Evolutionary conservation across 2,113 vertebrate species (phyloP), one percentile per base, ranked within the genome.

Genomic region (Aegithalos caudatus): DNA sequence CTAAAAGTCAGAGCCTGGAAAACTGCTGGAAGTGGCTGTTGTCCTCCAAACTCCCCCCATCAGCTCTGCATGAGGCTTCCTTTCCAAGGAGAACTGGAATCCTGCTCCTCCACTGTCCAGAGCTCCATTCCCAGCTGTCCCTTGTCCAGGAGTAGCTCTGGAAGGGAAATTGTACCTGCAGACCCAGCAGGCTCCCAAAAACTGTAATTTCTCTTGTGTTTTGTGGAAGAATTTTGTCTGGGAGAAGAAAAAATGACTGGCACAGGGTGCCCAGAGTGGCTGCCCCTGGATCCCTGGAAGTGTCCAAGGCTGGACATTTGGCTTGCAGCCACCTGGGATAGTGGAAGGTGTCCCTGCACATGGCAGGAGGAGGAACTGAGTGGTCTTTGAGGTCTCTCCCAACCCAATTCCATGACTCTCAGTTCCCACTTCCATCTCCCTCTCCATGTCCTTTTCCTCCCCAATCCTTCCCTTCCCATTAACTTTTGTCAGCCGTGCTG

Each of bases 221-320:
- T 53, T 53, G 11, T 40, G 47, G 47, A 82, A 45, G 14, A 11
- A 9, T 31, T 40, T 62, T 53, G 14, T 33, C 45, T 70, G 9
- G 25, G 31, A 3, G 4, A 35, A 27, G 15, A 51, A 88, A 81
- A 81, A 77, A 42, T 14, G 4, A 12, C 25, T 15, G 57, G 31
- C 11, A 2, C 11, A 37, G 25, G 31, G 0, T 64, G 25, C 2
- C 21, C 76, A 64, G 50, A 48, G 65, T 24, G 64, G 40, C 40
- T 47, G 65, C 13, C 9, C 16, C 40, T 64, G 58, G n/a, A 64
- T 21, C 40, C 48, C 29, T 71, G 48, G 40, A 2, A 80, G 21
- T 22, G 29, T 1, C 48, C 85, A 47, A 56, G 29, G 24, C 0
- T 54, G 47, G 50, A 47, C 0, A 0, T 21, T 29, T 29, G 72